Conservation (phyloP, 2,113 vertebrate genomes). For the Pantherophis guttatus region DNA sequence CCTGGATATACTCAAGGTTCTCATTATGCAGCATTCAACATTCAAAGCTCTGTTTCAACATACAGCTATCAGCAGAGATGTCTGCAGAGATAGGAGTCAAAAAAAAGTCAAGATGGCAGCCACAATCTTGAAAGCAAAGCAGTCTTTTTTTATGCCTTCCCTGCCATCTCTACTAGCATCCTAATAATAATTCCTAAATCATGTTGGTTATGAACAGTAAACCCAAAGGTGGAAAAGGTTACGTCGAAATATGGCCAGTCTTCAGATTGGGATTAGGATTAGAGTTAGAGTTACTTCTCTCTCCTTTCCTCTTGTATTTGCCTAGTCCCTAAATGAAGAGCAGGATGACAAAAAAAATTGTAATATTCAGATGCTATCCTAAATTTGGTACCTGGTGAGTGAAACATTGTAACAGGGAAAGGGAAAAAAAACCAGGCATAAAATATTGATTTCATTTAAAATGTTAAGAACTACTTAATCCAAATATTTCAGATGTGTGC, state of each 20-base stretch:
- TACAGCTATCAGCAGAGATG: not conserved
- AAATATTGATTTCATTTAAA: conserved; percentile 87
- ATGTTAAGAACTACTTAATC: conserved; percentile 84
- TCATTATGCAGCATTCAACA: not conserved
- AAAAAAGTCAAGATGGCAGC: not conserved
- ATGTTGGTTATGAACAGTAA: not conserved
- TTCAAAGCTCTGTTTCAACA: not conserved
- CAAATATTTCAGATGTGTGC: conserved; percentile 84
- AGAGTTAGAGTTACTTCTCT: not conserved
- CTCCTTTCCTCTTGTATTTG: not conserved
- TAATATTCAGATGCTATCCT: conserved; percentile 32
- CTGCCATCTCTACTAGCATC: not conserved
- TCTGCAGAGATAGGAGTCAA: not conserved
- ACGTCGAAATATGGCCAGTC: not conserved
- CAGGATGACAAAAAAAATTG: conserved; percentile 16
- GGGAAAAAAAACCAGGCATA: conserved; percentile 80
- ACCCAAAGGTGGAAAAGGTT: not conserved
- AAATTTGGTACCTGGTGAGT: conserved; percentile 61
- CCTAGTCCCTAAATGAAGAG: conserved; percentile 2
- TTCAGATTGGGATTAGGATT: not conserved
- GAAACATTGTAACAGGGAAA: conserved; percentile 69
- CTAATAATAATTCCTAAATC: not conserved
- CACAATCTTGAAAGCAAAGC: not conserved
- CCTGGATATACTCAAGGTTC: not conserved
- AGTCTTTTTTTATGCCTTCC: not conserved